Percentiles rank a stretch among this genome's conserved stretches.
Evolutionary conservation across 2,888 invertebrate species (phyloP).

Genomic region (Drosophila mercatorum): DNA sequence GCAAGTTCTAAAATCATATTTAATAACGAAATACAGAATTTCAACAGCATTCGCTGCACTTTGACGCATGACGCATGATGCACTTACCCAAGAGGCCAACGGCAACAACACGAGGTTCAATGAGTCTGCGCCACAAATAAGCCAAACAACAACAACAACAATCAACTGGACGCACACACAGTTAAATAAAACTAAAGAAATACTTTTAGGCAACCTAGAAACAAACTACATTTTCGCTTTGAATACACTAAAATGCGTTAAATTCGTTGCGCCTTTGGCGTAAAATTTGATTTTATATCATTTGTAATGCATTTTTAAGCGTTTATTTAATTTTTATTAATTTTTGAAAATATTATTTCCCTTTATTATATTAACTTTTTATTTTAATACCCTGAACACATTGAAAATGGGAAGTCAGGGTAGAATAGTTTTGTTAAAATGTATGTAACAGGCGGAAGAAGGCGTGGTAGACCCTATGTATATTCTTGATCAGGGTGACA

Average conservation of each 20-base stretch:
- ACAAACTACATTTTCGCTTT: not conserved
- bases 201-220: not conserved
- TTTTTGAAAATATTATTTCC: not conserved
- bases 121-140: constrained; percentile 48
- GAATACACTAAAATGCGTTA: not conserved
- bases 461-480: no score
- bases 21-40: constrained; percentile 28
- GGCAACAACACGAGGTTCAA: constrained; percentile 44
- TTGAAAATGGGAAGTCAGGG: no score
- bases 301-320: not conserved
- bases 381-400: no score
- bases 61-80: constrained; percentile 30
- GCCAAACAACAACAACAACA: constrained; percentile 30
- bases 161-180: constrained; percentile 17
- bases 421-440: no score
- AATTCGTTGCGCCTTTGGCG: no score
- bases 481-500: no score
- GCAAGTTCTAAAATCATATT: constrained; percentile 18
- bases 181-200: constrained; percentile 22
- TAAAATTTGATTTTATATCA: no score
- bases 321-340: not conserved
- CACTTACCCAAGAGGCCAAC: constrained; percentile 37
- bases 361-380: no score
- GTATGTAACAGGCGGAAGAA: no score
- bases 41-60: constrained; percentile 34